Evolutionary conservation across 2,113 vertebrate genomes (phyloP), one percentile per base, ranked within the genome.

Genomic region (Noturus placidus): DNA sequence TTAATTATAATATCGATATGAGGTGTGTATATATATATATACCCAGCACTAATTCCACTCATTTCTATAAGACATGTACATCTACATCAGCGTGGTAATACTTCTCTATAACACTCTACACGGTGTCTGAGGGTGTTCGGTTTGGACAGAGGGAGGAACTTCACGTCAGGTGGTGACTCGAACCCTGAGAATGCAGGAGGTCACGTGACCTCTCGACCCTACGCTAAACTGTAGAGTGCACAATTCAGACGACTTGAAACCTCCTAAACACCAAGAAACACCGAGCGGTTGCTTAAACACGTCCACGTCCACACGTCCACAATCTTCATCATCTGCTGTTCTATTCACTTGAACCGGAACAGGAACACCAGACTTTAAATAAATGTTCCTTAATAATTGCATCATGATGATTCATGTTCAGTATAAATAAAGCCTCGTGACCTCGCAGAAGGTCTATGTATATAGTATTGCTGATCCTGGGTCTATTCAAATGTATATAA

Each of bases 131-230:
- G 52, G 56, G 50, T 20, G 10, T 33, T 77, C 1, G 2, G 10
- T 5, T 35, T 42, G 1, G 10, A 33, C 8, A 13, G 54, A 59
- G 33, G 54, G 79, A 81, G 56, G 2, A 38, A 0, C 56, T 22
- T 61, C 14, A 22, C 33, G 4, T 59, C 56, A 59, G 79, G 54
- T 81, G 20, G 20, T 81, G 79, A 81, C 19, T 81, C 56, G 35
- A 22, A 81, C 79, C 54, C 30, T 14, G 79, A 81, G 79, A 81
- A 81, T 81, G 79, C 33, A 1, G 22, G 33, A 81, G 79, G 79
- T 81, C 79, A 81, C 33, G 56, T 81, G 30, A 59, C 33, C 56
- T 20, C 9, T 35, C 9, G 4, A 25, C 56, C 10, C 20, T 3
- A 25, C n/a, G 33, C 30, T 81, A 77, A 77, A 15, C 46, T 77